These are phyloP conservation scores for Spatulosminthurus flaviceps DNA, from an alignment of 2,888 invertebrate species.

Conservation along the genomic window DNA sequence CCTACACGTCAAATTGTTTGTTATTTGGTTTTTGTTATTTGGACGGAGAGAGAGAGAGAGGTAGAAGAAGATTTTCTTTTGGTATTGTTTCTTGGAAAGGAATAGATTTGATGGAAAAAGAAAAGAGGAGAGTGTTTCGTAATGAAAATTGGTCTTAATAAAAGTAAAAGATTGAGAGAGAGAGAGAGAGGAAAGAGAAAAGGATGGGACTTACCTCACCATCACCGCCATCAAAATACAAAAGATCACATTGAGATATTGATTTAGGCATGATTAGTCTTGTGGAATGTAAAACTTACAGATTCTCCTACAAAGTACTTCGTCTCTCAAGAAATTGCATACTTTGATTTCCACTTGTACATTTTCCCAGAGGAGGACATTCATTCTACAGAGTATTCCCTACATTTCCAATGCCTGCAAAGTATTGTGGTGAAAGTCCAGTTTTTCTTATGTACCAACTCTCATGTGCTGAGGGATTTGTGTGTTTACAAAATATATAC, in stretches of 20 bases:
- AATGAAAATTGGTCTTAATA: not conserved
- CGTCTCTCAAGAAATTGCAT: conserved; percentile 29
- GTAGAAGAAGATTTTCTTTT: too few relatives aligned
- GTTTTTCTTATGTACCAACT: too few relatives aligned
- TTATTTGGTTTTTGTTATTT: too few relatives aligned
- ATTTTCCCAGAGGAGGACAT: too few relatives aligned
- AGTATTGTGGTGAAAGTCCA: not conserved
- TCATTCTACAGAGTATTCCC: not conserved
- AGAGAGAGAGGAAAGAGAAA: not conserved
- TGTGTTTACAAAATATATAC: too few relatives aligned
- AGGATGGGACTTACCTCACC: not conserved
- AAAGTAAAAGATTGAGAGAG: not conserved
- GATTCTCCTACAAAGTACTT: conserved; percentile 30
- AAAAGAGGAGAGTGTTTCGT: not conserved
- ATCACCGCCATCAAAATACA: conserved; percentile 6
- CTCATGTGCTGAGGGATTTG: too few relatives aligned
- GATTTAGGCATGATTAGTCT: conserved; percentile 50
- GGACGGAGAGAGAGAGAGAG: too few relatives aligned
- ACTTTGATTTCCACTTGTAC: conserved; percentile 16
- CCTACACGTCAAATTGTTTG: too few relatives aligned
- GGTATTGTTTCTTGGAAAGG: too few relatives aligned
- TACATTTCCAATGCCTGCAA: too few relatives aligned
- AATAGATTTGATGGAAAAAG: conserved; percentile 25
- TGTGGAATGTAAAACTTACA: conserved; percentile 44
- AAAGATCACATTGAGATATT: conserved; percentile 43